Base-by-base conservation (phyloP, 1,140 invertebrate genomes). In the Pseudomyrmex concolor region DNA sequence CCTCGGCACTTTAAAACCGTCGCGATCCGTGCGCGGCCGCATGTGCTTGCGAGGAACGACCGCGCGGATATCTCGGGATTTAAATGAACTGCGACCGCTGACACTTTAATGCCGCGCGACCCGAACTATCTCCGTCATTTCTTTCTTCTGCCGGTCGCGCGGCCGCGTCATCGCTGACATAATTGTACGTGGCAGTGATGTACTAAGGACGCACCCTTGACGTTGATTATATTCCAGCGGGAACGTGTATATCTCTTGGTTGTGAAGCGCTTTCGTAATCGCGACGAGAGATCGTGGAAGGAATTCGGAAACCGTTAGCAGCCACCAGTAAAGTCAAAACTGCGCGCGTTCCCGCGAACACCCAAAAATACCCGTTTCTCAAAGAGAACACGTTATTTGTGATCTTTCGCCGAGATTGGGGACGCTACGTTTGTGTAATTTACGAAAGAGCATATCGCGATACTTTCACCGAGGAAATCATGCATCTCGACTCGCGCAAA, bases 31-130 rank as follows among this genome's bases (percentile, higher is more conserved):
- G 55, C 43, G 72, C 25, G 25, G 50, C 51, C 83, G 34, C 67
- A 62, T 63, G 62, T 17, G 57, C 51, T 34, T 48, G 51, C 60
- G 64, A 68, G 60, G 17, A 77, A 67, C 72, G 66, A 13, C 66
- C 70, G n/a, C 54, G 25, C 62, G 63, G 77, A 82, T 85, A 83
- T 78, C 81, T 76, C 59, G 19, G 78, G 85, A 89, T 85, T 88
- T 84, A 91, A 90, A 89, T 73, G 87, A 90, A 89, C 51, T 71
- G 66, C 25, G 62, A 54, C 25, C 85, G 90, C 68, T 90, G 88
- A 90, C 88, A 84, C 87, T 84, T 89, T 90, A 90, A 91, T 86
- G 85, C 66, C 77, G 54, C 85, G 45, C 70, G 70, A 83, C 48
- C 62, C 48, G 22, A 25, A 17, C 17, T 15, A 45, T 78, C 73